Conservation (phyloP, 2,888 invertebrate genomes). For the Labia minor region DNA sequence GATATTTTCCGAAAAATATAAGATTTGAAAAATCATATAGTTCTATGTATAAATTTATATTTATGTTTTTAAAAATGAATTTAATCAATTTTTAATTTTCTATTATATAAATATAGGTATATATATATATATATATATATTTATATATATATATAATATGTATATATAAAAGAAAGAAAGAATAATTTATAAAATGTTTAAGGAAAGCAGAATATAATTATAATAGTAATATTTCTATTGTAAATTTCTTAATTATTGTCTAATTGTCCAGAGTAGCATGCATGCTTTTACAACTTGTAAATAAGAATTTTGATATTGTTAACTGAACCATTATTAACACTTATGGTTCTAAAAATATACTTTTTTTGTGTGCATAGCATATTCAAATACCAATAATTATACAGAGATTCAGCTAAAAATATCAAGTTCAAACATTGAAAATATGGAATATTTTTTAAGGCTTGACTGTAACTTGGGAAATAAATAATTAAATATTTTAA, state of each 20-base stretch:
- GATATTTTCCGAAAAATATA: too few species aligned
- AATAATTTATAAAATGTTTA: neutral
- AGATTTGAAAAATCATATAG: too few species aligned
- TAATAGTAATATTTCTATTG: neutral
- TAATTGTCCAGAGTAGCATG: neutral
- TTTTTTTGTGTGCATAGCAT: slow-evolving; percentile 1
- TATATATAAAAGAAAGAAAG: slow-evolving; percentile 13
- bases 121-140: slow-evolving; percentile 14
- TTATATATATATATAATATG: slow-evolving; percentile 14
- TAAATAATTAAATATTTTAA: too few species aligned
- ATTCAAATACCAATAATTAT: neutral
- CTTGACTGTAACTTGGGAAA: neutral
- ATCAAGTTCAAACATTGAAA: neutral
- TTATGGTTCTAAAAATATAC: neutral
- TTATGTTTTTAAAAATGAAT: too few species aligned
- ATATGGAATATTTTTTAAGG: neutral
- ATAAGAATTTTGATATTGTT: slow-evolving; percentile 13
- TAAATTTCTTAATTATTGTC: neutral
- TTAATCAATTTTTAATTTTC: neutral
- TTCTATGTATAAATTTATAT: too few species aligned
- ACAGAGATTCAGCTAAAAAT: neutral
- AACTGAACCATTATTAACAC: neutral
- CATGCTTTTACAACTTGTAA: slow-evolving; percentile 2
- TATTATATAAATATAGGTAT: slow-evolving; percentile 7
- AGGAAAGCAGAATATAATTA: neutral